Conservation (phyloP, 2,113 vertebrate genomes). For the Pachyramphus minor region DNA sequence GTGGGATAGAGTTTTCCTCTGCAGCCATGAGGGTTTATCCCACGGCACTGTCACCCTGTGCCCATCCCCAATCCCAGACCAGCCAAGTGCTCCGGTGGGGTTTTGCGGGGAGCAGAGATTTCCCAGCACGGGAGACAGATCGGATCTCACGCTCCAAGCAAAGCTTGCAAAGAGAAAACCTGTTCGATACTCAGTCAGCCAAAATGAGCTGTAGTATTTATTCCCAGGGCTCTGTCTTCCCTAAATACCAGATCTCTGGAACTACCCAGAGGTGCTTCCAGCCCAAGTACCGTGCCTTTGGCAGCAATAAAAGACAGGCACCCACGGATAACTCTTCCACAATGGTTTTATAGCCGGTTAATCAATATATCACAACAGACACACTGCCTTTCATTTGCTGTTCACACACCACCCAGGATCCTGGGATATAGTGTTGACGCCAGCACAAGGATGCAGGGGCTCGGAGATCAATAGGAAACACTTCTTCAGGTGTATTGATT, state of each 20-base stretch:
- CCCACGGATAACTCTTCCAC: constrained; percentile 10
- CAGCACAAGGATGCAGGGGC: background rate
- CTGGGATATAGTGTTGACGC: background rate
- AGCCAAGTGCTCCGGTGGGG: background rate
- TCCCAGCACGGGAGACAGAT: background rate
- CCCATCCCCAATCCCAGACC: background rate
- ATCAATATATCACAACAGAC: background rate
- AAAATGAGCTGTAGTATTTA: constrained; percentile 7
- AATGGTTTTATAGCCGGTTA: constrained; percentile 18
- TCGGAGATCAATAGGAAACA: constrained; percentile 15
- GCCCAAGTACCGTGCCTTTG: background rate
- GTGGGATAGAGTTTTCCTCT: background rate
- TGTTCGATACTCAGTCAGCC: background rate
- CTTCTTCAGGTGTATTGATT: constrained; percentile 15
- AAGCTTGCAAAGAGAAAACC: background rate
- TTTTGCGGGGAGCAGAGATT: background rate
- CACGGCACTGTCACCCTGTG: background rate
- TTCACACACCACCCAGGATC: background rate
- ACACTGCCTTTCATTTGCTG: background rate
- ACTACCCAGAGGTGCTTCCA: background rate
- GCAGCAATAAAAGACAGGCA: background rate
- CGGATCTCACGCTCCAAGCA: background rate
- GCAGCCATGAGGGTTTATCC: background rate
- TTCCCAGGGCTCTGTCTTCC: background rate
- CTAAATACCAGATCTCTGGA: background rate